phyloP scores from a whole-genome alignment of 2,888 invertebrate species.

The Dryobota labecula region DNA sequence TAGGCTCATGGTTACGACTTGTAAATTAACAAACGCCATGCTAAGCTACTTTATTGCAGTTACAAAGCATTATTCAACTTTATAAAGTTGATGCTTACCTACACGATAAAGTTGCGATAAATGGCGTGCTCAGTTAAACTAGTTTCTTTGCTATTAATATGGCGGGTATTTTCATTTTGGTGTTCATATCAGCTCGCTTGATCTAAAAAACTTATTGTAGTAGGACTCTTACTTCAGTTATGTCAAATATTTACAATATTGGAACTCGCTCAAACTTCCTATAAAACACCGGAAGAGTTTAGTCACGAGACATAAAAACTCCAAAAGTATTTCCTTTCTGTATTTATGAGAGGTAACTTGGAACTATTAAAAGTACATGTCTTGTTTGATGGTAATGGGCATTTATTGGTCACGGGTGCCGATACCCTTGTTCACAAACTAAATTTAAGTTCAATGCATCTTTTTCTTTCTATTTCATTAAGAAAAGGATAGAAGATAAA shows the following conservation, averaged over 20 bases:
- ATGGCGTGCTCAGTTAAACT: conserved; percentile 71
- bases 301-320: conserved; percentile 20
- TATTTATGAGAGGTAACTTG: not conserved
- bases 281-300: conserved; percentile 30
- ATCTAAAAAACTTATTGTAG: conserved; percentile 21
- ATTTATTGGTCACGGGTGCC: no score
- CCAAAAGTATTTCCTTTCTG: conserved; percentile 14
- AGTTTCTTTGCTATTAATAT: conserved; percentile 52
- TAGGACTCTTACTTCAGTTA: not conserved
- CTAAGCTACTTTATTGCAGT: conserved; percentile 63
- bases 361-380: not conserved
- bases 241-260: conserved; percentile 34
- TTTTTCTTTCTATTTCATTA: no score
- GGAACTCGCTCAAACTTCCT: conserved; percentile 32
- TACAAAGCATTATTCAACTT: conserved; percentile 81
- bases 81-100: conserved; percentile 71
- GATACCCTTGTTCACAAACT: no score
- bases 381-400: not conserved
- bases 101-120: conserved; percentile 78
- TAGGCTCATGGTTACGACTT: conserved; percentile 50
- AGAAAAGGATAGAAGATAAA: no score
- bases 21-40: conserved; percentile 81
- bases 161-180: conserved; percentile 30
- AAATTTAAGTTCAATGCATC: no score
- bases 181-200: conserved; percentile 42